These are phyloP conservation scores for Chauna torquata DNA, from an alignment of 2,113 vertebrate genomes.

Conservation along the genomic window DNA sequence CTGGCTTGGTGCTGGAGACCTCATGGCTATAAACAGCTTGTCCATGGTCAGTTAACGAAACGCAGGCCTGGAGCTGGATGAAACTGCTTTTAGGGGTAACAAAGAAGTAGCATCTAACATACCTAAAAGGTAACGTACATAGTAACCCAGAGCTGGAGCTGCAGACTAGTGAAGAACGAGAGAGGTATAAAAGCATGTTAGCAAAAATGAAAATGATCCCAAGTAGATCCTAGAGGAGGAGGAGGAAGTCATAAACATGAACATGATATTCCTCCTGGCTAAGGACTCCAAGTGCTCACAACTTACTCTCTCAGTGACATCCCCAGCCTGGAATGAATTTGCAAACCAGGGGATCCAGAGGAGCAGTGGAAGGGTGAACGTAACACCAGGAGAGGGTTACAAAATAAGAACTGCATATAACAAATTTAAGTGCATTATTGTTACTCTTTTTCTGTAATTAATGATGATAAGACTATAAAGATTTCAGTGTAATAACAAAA, in stretches of 20 bases:
- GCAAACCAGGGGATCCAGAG: not conserved
- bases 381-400: not conserved
- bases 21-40: accelerated
- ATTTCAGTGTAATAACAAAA: not conserved
- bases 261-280: not conserved
- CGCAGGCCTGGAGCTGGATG: not conserved
- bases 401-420: not conserved
- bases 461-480: not conserved
- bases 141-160: not conserved
- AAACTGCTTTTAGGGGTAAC: not conserved
- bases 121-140: not conserved
- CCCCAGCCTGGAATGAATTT: not conserved
- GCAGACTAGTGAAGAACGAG: not conserved
- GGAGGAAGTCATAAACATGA: not conserved
- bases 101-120: not conserved
- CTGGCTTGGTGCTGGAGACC: not conserved
- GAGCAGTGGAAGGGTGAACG: not conserved
- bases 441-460: not conserved
- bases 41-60: accelerated
- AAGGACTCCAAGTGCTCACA: not conserved
- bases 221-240: not conserved
- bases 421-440: not conserved
- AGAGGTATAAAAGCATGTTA: not conserved
- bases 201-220: not conserved
- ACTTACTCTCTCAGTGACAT: no score